Evolutionary conservation across 1,140 invertebrate genomes (phyloP).

Genomic region (Whitmania pigra): DNA sequence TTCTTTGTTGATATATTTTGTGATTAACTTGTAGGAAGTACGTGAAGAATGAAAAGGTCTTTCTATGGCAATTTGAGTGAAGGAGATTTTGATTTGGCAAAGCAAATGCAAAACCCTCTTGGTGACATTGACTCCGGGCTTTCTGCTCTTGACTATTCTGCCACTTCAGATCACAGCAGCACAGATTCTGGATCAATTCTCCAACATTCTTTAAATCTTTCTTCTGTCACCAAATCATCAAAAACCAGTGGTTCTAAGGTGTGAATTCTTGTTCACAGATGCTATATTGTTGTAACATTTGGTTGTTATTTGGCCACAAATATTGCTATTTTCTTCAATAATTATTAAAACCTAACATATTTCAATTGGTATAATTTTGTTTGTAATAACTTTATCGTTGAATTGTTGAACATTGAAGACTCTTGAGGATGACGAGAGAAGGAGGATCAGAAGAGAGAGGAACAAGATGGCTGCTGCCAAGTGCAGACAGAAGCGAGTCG

Average conservation of each 20-base stretch:
- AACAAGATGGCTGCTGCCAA: conserved; percentile 92
- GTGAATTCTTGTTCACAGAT: background rate
- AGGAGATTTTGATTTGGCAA: too few species aligned
- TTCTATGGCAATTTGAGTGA: too few species aligned
- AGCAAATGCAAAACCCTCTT: too few species aligned
- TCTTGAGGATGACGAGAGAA: conserved; percentile 77
- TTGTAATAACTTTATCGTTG: background rate
- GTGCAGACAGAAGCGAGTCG: conserved; percentile 82
- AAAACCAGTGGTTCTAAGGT: background rate
- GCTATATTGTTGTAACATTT: background rate
- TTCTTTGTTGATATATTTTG: too few species aligned
- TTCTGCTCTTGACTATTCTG: background rate
- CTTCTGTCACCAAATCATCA: background rate
- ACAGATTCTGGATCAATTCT: background rate
- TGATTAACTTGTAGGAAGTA: too few species aligned
- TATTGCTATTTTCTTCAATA: background rate
- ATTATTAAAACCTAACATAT: background rate
- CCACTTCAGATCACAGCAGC: conserved; percentile 13
- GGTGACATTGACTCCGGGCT: too few species aligned
- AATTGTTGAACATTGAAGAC: too few species aligned
- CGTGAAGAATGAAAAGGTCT: too few species aligned
- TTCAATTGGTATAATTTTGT: background rate
- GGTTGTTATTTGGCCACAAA: background rate
- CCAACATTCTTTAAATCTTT: background rate
- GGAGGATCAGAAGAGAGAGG: conserved; percentile 69